A percentile compares a stretch with the other conserved stretches of the same genome.
phyloP scores from a whole-genome alignment of 2,888 invertebrate genomes.

The Sminthurinus aureus region DNA sequence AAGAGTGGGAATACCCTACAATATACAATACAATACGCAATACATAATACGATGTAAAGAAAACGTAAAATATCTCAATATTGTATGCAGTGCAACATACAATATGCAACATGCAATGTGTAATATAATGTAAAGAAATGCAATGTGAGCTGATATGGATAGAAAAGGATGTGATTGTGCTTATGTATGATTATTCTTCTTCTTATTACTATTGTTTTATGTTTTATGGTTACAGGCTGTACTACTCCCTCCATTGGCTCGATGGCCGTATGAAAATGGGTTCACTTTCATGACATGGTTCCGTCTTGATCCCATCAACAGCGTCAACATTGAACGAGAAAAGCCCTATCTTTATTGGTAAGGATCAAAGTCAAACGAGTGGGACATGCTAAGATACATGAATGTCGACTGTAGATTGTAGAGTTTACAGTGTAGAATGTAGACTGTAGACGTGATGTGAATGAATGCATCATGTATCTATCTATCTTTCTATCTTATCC shows the following conservation, averaged over 20 bases:
- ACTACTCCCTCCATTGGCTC: constrained; percentile 94
- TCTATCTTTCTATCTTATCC: background rate
- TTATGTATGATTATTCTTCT: constrained; percentile 2
- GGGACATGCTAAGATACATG: background rate
- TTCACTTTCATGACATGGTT: constrained; percentile 99
- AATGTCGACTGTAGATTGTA: constrained; percentile 18
- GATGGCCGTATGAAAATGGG: constrained; percentile 99
- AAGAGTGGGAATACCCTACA: background rate
- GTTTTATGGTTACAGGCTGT: constrained; percentile 82
- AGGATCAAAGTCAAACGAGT: constrained; percentile 62
- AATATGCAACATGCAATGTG: background rate
- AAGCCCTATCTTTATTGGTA: constrained; percentile 98
- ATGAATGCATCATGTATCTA: background rate
- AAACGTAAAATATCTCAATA: background rate
- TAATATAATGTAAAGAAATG: constrained; percentile 24
- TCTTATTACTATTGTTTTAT: background rate
- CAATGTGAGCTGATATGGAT: constrained; percentile 15
- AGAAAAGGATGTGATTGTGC: background rate
- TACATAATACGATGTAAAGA: background rate
- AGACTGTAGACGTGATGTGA: constrained; percentile 30
- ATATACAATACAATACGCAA: background rate
- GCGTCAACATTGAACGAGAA: constrained; percentile 97
- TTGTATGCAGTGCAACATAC: no score
- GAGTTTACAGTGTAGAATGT: background rate
- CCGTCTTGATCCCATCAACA: constrained; percentile 96